Evolutionary conservation across 1,140 invertebrate species (phyloP).

Genomic region (Papilio dardanus): DNA sequence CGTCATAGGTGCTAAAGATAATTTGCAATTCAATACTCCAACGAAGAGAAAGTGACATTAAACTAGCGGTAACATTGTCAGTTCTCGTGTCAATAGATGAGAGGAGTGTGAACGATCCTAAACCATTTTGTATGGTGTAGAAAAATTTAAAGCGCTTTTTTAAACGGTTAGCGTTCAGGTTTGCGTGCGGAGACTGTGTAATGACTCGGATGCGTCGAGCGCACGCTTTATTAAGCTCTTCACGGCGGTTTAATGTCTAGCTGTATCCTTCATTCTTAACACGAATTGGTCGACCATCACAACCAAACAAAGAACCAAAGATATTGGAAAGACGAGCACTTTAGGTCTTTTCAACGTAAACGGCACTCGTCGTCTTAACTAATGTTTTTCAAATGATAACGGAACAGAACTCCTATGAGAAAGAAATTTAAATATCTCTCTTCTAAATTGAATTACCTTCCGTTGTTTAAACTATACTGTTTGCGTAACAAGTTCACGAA

Average conservation of each 20-base stretch:
- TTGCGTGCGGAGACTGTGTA: constrained; percentile 49
- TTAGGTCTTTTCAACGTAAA: not conserved
- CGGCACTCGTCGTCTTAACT: not conserved
- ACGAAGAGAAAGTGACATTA: not conserved
- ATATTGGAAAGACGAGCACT: not conserved
- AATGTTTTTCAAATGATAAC: too few relatives aligned
- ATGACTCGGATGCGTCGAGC: constrained; percentile 45
- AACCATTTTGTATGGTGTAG: constrained; percentile 11
- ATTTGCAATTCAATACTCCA: too few relatives aligned
- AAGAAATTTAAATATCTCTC: not conserved
- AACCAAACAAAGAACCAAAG: not conserved
- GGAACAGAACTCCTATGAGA: too few relatives aligned
- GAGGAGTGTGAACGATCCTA: constrained; percentile 6
- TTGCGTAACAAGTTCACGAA: not conserved
- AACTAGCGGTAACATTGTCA: not conserved
- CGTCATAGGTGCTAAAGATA: too few relatives aligned
- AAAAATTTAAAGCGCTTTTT: constrained; percentile 40
- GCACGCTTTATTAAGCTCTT: constrained; percentile 45
- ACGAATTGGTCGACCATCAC: constrained; percentile 5
- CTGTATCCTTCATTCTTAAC: constrained; percentile 30
- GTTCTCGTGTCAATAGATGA: not conserved
- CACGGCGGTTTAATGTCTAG: constrained; percentile 35
- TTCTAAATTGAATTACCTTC: not conserved
- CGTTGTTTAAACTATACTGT: not conserved
- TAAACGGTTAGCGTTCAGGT: constrained; percentile 40